Evolutionary conservation across 2,888 invertebrate species (phyloP).

Genomic region (Eupithecia subfuscata): DNA sequence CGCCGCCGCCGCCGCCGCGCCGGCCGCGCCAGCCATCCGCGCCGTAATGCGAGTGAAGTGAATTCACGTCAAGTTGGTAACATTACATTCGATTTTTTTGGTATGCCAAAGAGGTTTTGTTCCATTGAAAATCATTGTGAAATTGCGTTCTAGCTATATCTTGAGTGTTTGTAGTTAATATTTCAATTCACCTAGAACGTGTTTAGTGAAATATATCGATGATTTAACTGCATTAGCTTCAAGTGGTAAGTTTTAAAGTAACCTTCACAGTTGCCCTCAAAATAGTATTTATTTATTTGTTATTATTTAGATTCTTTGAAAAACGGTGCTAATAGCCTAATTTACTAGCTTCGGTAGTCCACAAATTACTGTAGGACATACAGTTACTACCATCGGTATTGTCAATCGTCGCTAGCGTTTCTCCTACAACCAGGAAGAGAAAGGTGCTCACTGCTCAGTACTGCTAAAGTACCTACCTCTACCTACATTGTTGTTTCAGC

Average conservation of each 20-base stretch:
- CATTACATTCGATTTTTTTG: constrained; percentile 38
- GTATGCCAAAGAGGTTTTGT: constrained; percentile 27
- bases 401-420: constrained; percentile 9
- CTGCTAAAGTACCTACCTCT: constrained; percentile 35
- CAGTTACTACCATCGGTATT: not conserved
- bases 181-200: constrained; percentile 28
- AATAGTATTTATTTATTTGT: constrained; percentile 54
- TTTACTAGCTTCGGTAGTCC: not conserved
- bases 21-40: no score
- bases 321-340: not conserved
- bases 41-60: no score
- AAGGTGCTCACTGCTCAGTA: constrained; percentile 61
- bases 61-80: constrained; percentile 22
- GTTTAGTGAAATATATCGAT: constrained; percentile 49
- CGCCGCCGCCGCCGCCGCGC: no score
- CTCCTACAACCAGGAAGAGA: constrained; percentile 58
- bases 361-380: not conserved
- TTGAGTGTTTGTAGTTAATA: constrained; percentile 27
- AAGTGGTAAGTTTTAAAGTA: constrained; percentile 61
- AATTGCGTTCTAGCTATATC: constrained; percentile 43
- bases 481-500: constrained; percentile 50
- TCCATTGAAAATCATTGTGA: constrained; percentile 44
- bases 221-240: constrained; percentile 53
- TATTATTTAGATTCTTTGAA: constrained; percentile 21
- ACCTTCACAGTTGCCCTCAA: constrained; percentile 66